Percentiles rank a stretch among this genome's conserved stretches.
These are phyloP conservation scores for Sesia bembeciformis DNA, from an alignment of 2,888 invertebrate species.

Conservation along the genomic window DNA sequence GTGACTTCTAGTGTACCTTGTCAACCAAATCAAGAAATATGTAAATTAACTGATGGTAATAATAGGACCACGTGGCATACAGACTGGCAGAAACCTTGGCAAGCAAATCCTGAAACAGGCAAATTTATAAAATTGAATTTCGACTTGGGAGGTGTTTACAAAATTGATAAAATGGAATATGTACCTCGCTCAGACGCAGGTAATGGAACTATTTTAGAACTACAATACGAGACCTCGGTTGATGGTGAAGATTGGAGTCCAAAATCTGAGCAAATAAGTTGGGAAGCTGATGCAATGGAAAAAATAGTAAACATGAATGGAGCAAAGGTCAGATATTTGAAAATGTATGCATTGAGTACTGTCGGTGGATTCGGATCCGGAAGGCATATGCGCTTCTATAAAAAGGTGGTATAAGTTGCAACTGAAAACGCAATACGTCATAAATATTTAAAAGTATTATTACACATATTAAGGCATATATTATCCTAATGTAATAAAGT, in stretches of 20 bases:
- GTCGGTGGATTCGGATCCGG: conserved; percentile 51
- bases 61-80: conserved; percentile 34
- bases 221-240: conserved; percentile 35
- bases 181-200: conserved; percentile 43
- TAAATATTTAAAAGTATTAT: neutral
- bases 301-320: conserved; percentile 34
- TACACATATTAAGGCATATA: neutral
- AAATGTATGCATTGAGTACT: conserved; percentile 32
- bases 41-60: conserved; percentile 27
- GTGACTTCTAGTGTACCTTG: conserved; percentile 34
- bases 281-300: conserved; percentile 23
- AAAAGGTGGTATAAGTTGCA: conserved; percentile 2
- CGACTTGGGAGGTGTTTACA: conserved; percentile 25
- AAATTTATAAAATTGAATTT: conserved; percentile 29
- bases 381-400: conserved; percentile 30
- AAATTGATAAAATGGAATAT: conserved; percentile 43
- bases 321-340: conserved; percentile 30
- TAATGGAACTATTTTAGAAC: conserved; percentile 42
- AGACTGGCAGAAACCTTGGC: conserved; percentile 23
- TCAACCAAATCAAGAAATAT: conserved; percentile 28
- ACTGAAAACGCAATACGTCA: neutral
- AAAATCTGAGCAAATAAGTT: conserved; percentile 24
- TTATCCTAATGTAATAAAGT: neutral
- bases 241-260: conserved; percentile 36
- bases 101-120: conserved; percentile 18